Conservation (phyloP, 2,797 vertebrate species). For the Enteromius anoplus region DNA sequence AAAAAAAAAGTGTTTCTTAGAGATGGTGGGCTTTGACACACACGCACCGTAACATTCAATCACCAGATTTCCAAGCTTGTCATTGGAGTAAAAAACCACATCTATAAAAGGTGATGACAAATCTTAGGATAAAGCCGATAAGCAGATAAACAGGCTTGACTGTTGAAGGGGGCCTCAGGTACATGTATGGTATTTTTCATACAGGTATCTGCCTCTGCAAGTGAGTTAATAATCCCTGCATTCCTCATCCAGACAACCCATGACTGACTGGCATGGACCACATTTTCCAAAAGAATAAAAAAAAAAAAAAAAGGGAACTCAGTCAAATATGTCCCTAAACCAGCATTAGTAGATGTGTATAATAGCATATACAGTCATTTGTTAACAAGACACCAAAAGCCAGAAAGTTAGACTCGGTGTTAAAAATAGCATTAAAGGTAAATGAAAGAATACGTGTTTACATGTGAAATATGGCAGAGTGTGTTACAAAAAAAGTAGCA, state of each 20-base stretch:
- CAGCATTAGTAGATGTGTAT: neutral
- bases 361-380: slow-evolving; percentile 22
- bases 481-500: slow-evolving; percentile 17
- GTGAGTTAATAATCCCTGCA: slow-evolving; percentile 34
- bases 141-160: slow-evolving; percentile 61
- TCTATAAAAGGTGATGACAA: slow-evolving; percentile 40
- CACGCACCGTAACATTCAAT: slow-evolving; percentile 38
- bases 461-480: neutral
- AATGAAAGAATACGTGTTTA: slow-evolving; percentile 24
- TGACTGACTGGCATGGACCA: slow-evolving; percentile 28
- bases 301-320: slow-evolving; percentile 10
- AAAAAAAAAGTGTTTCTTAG: slow-evolving; percentile 50
- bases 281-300: slow-evolving; percentile 21
- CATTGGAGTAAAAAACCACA: slow-evolving; percentile 1
- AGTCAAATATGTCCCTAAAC: slow-evolving; percentile 12
- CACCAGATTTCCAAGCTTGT: slow-evolving; percentile 40
- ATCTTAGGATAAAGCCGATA: slow-evolving; percentile 52
- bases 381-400: slow-evolving; percentile 15
- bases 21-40: slow-evolving; percentile 23
- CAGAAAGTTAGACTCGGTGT: neutral
- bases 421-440: slow-evolving; percentile 39
- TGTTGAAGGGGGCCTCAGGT: slow-evolving; percentile 31
- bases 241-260: slow-evolving; percentile 35
- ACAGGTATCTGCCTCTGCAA: slow-evolving; percentile 32
- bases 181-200: slow-evolving; percentile 27